Evolutionary conservation across 2,888 invertebrate species (phyloP).

Genomic region (Acrobasis consociella): DNA sequence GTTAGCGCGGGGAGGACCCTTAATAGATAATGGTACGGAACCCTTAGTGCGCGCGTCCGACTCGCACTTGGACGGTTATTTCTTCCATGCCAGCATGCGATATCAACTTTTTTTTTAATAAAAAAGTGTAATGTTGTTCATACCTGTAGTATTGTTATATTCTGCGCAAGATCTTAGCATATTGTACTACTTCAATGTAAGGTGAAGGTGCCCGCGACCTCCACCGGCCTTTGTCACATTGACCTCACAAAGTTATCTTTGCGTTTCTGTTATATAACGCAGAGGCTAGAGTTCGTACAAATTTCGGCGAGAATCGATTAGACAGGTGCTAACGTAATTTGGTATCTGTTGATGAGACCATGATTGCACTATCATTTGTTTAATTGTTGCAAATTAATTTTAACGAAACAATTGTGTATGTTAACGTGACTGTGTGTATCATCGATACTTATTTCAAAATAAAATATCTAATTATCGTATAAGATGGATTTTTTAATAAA

Average conservation of each 20-base stretch:
- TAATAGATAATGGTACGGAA: too few relatives aligned
- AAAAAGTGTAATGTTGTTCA: background rate
- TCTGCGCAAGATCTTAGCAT: conserved; percentile 2
- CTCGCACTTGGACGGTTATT: too few relatives aligned
- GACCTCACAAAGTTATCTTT: conserved; percentile 30
- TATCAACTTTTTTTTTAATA: background rate
- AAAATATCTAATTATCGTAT: too few relatives aligned
- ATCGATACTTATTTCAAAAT: too few relatives aligned
- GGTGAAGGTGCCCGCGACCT: conserved; percentile 50
- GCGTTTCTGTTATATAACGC: conserved; percentile 17
- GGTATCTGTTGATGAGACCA: background rate
- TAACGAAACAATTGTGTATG: too few relatives aligned
- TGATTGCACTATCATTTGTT: background rate
- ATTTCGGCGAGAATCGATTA: background rate
- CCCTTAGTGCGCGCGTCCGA: too few relatives aligned
- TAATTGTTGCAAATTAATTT: background rate
- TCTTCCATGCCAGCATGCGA: too few relatives aligned
- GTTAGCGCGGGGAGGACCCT: too few relatives aligned
- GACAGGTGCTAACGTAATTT: background rate
- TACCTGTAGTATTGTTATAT: background rate
- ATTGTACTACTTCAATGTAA: conserved; percentile 21
- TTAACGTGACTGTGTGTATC: too few relatives aligned
- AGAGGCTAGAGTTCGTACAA: conserved; percentile 7
- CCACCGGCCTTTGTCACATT: conserved; percentile 40
- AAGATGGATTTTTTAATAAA: too few relatives aligned